Conservation (phyloP, 2,888 invertebrate species). For the Watsonalla cultraria region DNA sequence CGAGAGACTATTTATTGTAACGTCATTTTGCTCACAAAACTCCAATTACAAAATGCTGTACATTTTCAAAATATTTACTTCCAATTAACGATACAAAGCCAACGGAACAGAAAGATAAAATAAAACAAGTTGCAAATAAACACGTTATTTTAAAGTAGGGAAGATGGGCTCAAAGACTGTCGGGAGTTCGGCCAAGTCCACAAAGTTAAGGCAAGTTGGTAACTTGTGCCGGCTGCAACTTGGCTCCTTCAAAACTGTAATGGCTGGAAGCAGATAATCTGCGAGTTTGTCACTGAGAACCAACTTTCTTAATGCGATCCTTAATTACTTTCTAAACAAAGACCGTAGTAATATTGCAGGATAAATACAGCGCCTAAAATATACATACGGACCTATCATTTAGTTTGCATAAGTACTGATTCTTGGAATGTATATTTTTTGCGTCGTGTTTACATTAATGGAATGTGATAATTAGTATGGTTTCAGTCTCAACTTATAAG, state of each 20-base stretch:
- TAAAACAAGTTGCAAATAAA: conserved; percentile 36
- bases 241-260: conserved; percentile 57
- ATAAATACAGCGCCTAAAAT: conserved; percentile 7
- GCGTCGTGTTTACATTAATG: too few species aligned
- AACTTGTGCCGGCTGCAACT: conserved; percentile 49
- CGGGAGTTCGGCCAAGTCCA: conserved; percentile 41
- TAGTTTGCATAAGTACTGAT: too few species aligned
- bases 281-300: conserved; percentile 53
- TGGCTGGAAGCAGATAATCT: conserved; percentile 62
- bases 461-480: too few species aligned
- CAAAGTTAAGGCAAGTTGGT: conserved; percentile 43
- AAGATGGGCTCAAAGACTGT: conserved; percentile 29
- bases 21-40: conserved; percentile 14
- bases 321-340: conserved; percentile 46
- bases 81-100: conserved; percentile 5
- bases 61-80: conserved; percentile 9
- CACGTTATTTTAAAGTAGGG: conserved; percentile 38
- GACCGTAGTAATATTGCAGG: conserved; percentile 27
- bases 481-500: background rate
- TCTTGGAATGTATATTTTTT: too few species aligned
- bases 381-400: too few species aligned
- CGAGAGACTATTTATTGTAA: conserved; percentile 13
- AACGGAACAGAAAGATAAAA: conserved; percentile 13
- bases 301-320: conserved; percentile 54
- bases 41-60: conserved; percentile 11